Evolutionary conservation across 37 sponge, comb jelly and placozoan genomes (phyloP), one percentile per base, ranked within the genome.

Genomic region (Halisarca cf. caerulea): DNA sequence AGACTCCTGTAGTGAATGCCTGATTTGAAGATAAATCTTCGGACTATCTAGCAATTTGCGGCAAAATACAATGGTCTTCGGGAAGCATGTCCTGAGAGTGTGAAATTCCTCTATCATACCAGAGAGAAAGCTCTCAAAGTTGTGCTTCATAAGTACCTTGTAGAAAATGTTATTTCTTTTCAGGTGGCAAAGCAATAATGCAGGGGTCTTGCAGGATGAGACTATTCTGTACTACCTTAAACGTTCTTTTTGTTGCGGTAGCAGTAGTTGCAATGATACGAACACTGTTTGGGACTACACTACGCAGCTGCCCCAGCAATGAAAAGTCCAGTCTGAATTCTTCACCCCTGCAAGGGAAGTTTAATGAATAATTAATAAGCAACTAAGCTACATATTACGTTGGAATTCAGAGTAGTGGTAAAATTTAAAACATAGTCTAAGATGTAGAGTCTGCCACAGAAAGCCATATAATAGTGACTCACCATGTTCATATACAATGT

Each of bases 401-500:
- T n/a, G n/a, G n/a, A n/a, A n/a, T n/a, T n/a, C n/a, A n/a, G n/a
- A n/a, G n/a, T n/a, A n/a, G n/a, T n/a, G n/a, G n/a, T n/a, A n/a
- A n/a, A n/a, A n/a, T n/a, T n/a, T n/a, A n/a, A n/a, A n/a, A n/a
- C n/a, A n/a, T n/a, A n/a, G n/a, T n/a, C n/a, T n/a, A n/a, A n/a
- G 9, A 47, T 47, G 51, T 11, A 47, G 51, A 11, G 11, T 47
- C 11, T 47, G 51, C 51, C 51, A 47, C 9, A 47, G n/a, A n/a
- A n/a, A n/a, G n/a, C n/a, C n/a, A n/a, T n/a, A n/a, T n/a, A n/a
- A n/a, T n/a, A 11, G 33, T 14, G 25, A 40, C 75, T 30, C 23
- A 73, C 75, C 75, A 73, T 30, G 75, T 28, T 73, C 27, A 30
- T 8, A 73, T 30, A 73, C 75, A 73, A 38, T 73, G 75, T 21